A percentile compares a stretch with the other conserved stretches of the same genome.
phyloP scores from a whole-genome alignment of 2,888 invertebrate genomes.

The Aleiodes leptofemur region DNA sequence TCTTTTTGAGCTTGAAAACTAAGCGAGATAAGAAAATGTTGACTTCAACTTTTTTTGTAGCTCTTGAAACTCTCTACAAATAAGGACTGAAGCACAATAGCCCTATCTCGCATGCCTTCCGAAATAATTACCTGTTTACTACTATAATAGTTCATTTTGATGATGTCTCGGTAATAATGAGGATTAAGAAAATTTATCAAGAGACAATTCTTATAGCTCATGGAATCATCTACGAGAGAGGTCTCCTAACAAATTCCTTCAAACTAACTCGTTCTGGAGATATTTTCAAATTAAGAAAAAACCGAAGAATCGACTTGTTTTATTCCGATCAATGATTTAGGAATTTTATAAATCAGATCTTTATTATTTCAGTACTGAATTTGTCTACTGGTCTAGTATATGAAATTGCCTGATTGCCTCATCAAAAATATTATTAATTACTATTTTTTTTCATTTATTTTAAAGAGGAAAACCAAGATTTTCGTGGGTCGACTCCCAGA shows the following conservation, averaged over 20 bases:
- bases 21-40: no score
- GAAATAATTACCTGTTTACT: no score
- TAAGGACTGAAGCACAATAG: no score
- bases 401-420: neutral
- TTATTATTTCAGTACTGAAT: neutral
- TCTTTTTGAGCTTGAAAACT: no score
- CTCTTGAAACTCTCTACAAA: no score
- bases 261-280: no score
- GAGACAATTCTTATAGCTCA: neutral
- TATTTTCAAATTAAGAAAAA: neutral
- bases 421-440: neutral
- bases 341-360: neutral
- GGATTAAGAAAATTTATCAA: no score
- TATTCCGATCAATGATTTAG: neutral
- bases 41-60: no score
- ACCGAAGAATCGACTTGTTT: slow-evolving; percentile 22
- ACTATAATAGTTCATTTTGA: no score
- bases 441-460: slow-evolving; percentile 52
- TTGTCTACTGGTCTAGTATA: neutral
- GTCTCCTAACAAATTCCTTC: neutral
- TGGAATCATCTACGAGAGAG: neutral
- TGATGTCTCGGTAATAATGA: no score
- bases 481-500: slow-evolving; percentile 95
- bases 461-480: slow-evolving; percentile 86
- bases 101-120: no score